Conservation (phyloP, 2,797 vertebrate genomes). For the Melanotaenia trifasciata region DNA sequence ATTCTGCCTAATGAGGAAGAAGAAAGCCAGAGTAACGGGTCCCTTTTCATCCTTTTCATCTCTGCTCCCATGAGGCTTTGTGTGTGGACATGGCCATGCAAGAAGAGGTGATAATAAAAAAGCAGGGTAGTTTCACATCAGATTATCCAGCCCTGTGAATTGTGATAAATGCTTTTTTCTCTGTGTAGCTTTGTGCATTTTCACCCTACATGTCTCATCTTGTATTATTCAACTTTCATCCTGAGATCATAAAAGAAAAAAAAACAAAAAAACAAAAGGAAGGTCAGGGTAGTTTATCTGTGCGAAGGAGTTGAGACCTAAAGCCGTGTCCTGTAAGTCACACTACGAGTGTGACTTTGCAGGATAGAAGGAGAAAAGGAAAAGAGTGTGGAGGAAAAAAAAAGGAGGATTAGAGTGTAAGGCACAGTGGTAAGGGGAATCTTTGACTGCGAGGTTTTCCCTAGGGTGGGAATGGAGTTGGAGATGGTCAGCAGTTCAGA, state of each 20-base stretch:
- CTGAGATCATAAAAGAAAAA: slow-evolving; percentile 13
- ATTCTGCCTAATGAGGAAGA: slow-evolving; percentile 72
- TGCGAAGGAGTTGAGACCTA: slow-evolving; percentile 17
- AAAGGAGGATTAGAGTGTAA: slow-evolving; percentile 21
- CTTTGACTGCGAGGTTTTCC: slow-evolving; percentile 31
- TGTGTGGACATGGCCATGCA: slow-evolving; percentile 15
- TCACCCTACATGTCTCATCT: background rate
- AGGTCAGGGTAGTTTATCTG: slow-evolving; percentile 48
- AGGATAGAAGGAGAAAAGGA: background rate
- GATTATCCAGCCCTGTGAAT: slow-evolving; percentile 35
- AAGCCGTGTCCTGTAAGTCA: slow-evolving; percentile 21
- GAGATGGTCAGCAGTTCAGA: slow-evolving; percentile 65
- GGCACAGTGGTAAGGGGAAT: background rate
- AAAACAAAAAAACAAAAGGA: slow-evolving; percentile 4
- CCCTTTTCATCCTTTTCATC: slow-evolving; percentile 57
- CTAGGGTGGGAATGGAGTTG: slow-evolving; percentile 26
- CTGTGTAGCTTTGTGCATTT: slow-evolving; percentile 8
- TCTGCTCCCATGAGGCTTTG: slow-evolving; percentile 39
- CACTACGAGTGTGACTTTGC: slow-evolving; percentile 3
- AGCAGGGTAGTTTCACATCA: slow-evolving; percentile 3
- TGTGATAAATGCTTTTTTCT: background rate
- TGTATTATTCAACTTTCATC: slow-evolving; percentile 31
- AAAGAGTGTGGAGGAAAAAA: background rate
- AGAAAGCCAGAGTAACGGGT: slow-evolving; percentile 38
- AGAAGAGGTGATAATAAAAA: slow-evolving; percentile 15